phyloP scores from a whole-genome alignment of 1,140 invertebrate genomes.

The Calephelis virginiensis region DNA sequence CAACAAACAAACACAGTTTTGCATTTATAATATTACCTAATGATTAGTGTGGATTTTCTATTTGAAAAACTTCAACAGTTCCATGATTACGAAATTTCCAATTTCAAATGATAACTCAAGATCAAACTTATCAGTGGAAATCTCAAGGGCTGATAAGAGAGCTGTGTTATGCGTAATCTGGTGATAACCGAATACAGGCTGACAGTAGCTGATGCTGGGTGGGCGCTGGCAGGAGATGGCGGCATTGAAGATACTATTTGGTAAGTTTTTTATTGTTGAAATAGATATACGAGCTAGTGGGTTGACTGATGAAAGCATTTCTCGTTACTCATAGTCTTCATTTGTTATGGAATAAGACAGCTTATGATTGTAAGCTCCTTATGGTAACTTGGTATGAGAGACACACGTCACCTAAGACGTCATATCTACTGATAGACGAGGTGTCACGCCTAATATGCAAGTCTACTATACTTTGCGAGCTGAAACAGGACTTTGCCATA shows the following conservation, averaged over 20 bases:
- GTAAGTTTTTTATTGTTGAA: slow-evolving; percentile 11
- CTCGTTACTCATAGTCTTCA: too few species aligned
- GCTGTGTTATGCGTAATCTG: not conserved
- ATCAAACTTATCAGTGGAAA: not conserved
- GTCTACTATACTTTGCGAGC: too few species aligned
- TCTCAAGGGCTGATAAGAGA: slow-evolving; percentile 14
- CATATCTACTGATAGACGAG: too few species aligned
- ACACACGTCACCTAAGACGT: too few species aligned
- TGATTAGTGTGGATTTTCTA: not conserved
- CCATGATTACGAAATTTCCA: not conserved
- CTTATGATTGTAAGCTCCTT: too few species aligned
- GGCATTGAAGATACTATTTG: slow-evolving; percentile 6
- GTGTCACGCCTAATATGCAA: too few species aligned
- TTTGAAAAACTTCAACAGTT: not conserved
- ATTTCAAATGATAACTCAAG: slow-evolving; percentile 2
- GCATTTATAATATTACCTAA: too few species aligned
- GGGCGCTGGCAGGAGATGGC: not conserved
- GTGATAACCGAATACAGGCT: slow-evolving; percentile 7
- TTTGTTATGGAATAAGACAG: too few species aligned
- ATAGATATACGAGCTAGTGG: not conserved
- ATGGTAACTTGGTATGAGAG: too few species aligned
- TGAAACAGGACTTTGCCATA: too few species aligned
- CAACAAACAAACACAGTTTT: too few species aligned
- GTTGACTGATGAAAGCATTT: too few species aligned
- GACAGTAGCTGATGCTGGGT: not conserved